Conservation (phyloP, 1,140 invertebrate species). For the Drosophila teissieri region DNA sequence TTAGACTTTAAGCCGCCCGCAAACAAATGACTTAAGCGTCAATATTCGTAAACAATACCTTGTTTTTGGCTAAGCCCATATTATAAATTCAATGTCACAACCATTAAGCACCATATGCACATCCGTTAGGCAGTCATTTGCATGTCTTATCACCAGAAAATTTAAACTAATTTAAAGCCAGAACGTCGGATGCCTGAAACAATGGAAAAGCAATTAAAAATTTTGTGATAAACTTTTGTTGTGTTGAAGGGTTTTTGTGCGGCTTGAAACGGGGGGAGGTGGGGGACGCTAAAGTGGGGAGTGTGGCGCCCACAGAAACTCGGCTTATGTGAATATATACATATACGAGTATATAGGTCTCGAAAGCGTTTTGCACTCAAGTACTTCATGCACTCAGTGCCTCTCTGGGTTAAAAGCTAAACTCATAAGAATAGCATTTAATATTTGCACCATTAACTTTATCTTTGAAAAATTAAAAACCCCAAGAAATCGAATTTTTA, state of each 20-base stretch:
- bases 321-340: slow-evolving; percentile 13
- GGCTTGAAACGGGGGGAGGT: background rate
- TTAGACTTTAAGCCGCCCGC: background rate
- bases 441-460: background rate
- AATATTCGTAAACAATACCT: slow-evolving; percentile 16
- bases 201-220: slow-evolving; percentile 76
- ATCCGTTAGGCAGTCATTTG: slow-evolving; percentile 29
- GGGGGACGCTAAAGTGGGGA: background rate
- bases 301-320: slow-evolving; percentile 17
- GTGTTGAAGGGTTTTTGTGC: slow-evolving; percentile 11
- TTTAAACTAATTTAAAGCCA: slow-evolving; percentile 49
- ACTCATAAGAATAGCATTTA: too few relatives aligned
- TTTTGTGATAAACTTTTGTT: slow-evolving; percentile 50
- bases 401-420: slow-evolving; percentile 12
- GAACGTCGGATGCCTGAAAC: slow-evolving; percentile 39
- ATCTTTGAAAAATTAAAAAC: background rate
- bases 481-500: background rate
- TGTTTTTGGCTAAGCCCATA: background rate
- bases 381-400: slow-evolving; percentile 46
- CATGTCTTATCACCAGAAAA: slow-evolving; percentile 39
- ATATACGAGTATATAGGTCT: slow-evolving; percentile 19
- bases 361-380: slow-evolving; percentile 59
- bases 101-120: slow-evolving; percentile 28
- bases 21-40: slow-evolving; percentile 26
- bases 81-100: slow-evolving; percentile 44